Conservation (phyloP, 2,113 vertebrate genomes). For the Piaya cayana region DNA sequence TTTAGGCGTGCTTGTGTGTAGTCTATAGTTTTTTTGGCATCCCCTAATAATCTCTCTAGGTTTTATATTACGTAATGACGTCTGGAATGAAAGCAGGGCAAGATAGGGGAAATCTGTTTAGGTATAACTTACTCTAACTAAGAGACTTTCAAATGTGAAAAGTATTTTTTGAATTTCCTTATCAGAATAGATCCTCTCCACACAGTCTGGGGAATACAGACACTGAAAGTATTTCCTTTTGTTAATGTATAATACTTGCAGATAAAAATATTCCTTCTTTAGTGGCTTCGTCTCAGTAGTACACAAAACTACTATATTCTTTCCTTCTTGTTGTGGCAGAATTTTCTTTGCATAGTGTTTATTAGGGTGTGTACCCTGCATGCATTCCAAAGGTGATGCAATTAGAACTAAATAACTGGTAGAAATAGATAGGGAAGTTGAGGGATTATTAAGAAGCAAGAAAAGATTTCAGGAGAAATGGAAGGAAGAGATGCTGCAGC, state of each 20-base stretch:
- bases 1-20: neutral
- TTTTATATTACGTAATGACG: neutral
- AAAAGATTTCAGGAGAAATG: neutral
- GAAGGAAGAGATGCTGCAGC: neutral
- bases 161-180: neutral
- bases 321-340: neutral
- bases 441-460: neutral
- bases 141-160: neutral
- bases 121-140: neutral
- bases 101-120: neutral
- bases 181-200: neutral
- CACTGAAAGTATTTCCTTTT: neutral
- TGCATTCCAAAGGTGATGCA: neutral
- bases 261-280: neutral
- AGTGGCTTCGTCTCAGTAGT: neutral
- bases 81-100: neutral
- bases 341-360: neutral
- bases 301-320: neutral
- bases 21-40: neutral
- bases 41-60: neutral
- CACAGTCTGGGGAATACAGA: neutral
- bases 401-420: neutral
- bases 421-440: neutral
- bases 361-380: neutral
- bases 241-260: neutral